phyloP scores from a whole-genome alignment of 2,113 vertebrate species.

The Tympanuchus pallidicinctus region DNA sequence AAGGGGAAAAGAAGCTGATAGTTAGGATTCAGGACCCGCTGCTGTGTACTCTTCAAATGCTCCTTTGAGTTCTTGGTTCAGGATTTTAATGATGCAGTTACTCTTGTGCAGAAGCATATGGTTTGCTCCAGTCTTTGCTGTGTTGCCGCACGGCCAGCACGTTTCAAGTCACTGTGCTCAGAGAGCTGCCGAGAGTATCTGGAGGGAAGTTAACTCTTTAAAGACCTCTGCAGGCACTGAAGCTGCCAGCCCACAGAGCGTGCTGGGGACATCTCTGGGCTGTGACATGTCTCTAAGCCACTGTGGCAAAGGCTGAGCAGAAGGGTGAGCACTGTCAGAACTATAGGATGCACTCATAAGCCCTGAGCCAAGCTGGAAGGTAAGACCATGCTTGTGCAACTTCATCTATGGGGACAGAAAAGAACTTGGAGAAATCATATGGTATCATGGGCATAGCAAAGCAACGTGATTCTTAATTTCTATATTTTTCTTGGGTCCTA shows the following conservation, averaged over 20 bases:
- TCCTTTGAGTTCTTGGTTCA: constrained; percentile 62
- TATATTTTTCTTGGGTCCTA: neutral
- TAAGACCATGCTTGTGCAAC: neutral
- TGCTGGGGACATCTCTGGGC: neutral
- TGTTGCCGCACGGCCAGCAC: neutral
- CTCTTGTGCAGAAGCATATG: constrained; percentile 51
- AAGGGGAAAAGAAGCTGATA: neutral
- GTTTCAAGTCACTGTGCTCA: neutral
- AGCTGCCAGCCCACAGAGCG: fast-evolving
- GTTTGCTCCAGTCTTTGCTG: constrained; percentile 20
- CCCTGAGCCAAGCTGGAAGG: neutral
- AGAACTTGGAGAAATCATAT: neutral
- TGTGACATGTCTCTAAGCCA: fast-evolving
- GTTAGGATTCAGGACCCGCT: constrained; percentile 26
- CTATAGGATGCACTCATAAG: neutral
- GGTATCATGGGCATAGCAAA: neutral
- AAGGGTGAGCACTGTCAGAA: neutral
- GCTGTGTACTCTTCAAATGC: constrained; percentile 47
- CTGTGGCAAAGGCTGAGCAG: neutral
- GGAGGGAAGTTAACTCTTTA: constrained; percentile 39
- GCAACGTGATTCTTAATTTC: neutral
- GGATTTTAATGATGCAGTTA: constrained; percentile 67
- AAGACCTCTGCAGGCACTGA: neutral
- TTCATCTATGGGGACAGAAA: neutral
- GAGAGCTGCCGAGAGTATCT: neutral